Percentiles rank a stretch among this genome's conserved stretches.
Evolutionary conservation across 2,113 vertebrate genomes (phyloP).

Genomic region (Daubentonia madagascariensis): DNA sequence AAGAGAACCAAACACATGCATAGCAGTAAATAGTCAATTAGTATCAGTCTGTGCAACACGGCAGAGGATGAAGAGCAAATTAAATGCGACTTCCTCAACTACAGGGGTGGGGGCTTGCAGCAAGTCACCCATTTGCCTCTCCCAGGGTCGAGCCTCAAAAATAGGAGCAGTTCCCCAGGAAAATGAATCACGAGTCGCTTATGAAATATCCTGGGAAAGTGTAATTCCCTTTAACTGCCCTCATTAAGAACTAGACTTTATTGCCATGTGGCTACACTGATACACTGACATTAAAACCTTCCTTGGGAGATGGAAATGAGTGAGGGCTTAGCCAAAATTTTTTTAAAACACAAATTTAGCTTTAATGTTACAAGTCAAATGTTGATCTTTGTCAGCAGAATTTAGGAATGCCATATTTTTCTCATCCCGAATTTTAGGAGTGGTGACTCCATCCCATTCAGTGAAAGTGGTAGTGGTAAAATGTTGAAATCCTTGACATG

Average conservation of each 20-base stretch:
- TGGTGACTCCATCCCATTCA: background rate
- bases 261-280: constrained; percentile 6
- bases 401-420: background rate
- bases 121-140: background rate
- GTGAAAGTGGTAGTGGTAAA: background rate
- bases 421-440: background rate
- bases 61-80: background rate
- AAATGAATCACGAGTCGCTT: background rate
- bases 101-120: background rate
- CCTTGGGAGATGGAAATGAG: background rate
- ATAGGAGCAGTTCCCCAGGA: background rate
- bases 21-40: constrained; percentile 3
- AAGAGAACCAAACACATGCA: background rate
- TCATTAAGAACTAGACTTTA: constrained; percentile 22
- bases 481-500: background rate
- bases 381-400: background rate
- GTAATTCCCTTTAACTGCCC: constrained; percentile 18
- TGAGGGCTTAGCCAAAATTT: background rate
- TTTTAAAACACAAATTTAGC: constrained; percentile 6
- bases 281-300: constrained; percentile 31
- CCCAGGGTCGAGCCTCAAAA: constrained; percentile 46
- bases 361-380: background rate
- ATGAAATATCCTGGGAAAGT: background rate
- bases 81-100: background rate
- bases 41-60: background rate